Evolutionary conservation across 2,888 invertebrate genomes (phyloP), one percentile per base, ranked within the genome.

Genomic region (Deilephila elpenor): DNA sequence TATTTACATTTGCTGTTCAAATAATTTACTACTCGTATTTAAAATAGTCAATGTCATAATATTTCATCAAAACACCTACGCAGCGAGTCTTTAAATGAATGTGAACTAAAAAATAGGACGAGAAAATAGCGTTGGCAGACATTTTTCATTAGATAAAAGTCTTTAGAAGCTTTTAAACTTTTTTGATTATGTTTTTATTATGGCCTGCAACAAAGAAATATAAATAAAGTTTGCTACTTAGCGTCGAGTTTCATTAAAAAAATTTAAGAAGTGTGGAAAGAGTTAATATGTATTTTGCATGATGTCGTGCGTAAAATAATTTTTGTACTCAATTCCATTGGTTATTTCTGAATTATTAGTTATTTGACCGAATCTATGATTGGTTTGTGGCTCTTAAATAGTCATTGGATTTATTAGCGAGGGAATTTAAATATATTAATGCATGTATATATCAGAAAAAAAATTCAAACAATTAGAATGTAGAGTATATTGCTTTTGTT

Each of bases 141-240:
- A 29, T 51, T 67, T 67, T 67, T 67, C 67, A 67, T 67, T 67
- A 67, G 67, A 51, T 51, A 67, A 51, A 67, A 44, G 25, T 51
- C 51, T 67, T 51, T 67, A 67, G 20, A 67, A 67, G 67, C 67
- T 67, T 67, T 51, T 67, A 67, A 67, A 67, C 67, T 51, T 67
- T 64, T 37, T 67, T 67, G 44, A 67, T 67, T 67, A 51, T 51
- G 51, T 67, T 67, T 67, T 67, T 51, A 67, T 51, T 67, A 51
- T 17, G 29, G 51, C 51, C 5, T 51, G 51, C 67, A 25, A 67
- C 17, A 67, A 67, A 67, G 67, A 67, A 51, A 51, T 67, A 29
- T 67, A 67, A 67, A 67, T 51, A 67, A 25, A 25, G 67, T 51
- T 44, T 20, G 64, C 37, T 64, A 51, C 67, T 51, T 51, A 20